Evolutionary conservation across 2,113 vertebrate species (phyloP).

Genomic region (Ammodytes dubius): DNA sequence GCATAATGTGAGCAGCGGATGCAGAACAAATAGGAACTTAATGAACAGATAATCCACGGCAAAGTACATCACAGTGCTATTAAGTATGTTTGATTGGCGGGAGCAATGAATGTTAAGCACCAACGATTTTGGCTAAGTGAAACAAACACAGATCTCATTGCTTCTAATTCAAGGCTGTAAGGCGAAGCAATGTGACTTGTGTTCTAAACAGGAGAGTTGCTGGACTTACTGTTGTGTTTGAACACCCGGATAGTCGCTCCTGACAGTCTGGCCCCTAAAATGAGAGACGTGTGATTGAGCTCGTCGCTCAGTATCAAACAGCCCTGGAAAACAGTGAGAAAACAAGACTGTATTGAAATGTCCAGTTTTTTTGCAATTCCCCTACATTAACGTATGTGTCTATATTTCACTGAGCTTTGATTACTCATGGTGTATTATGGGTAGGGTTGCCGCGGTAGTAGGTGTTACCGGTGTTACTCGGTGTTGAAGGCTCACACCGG

Average conservation of each 20-base stretch:
- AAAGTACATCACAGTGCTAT: neutral
- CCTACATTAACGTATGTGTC: too few species aligned
- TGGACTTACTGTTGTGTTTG: constrained; percentile 96
- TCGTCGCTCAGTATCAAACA: constrained; percentile 97
- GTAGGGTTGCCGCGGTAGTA: too few species aligned
- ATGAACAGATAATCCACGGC: neutral
- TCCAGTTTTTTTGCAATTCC: neutral
- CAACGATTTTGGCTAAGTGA: neutral
- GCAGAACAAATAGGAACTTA: constrained; percentile 19
- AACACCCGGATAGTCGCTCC: constrained; percentile 92
- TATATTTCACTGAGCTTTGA: constrained; percentile 10
- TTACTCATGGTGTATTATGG: neutral
- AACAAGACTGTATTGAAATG: constrained; percentile 2
- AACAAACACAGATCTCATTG: neutral
- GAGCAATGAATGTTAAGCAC: neutral
- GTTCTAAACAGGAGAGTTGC: neutral
- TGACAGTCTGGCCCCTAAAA: constrained; percentile 93
- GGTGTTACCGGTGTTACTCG: too few species aligned
- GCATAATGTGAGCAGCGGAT: neutral
- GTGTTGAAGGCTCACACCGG: too few species aligned
- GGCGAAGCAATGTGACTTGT: neutral
- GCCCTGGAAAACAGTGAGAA: constrained; percentile 84
- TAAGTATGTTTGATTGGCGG: neutral
- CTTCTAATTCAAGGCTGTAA: neutral
- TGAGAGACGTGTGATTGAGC: constrained; percentile 92